Conservation (phyloP, 2,888 invertebrate genomes). For the Lathronympha strigana region DNA sequence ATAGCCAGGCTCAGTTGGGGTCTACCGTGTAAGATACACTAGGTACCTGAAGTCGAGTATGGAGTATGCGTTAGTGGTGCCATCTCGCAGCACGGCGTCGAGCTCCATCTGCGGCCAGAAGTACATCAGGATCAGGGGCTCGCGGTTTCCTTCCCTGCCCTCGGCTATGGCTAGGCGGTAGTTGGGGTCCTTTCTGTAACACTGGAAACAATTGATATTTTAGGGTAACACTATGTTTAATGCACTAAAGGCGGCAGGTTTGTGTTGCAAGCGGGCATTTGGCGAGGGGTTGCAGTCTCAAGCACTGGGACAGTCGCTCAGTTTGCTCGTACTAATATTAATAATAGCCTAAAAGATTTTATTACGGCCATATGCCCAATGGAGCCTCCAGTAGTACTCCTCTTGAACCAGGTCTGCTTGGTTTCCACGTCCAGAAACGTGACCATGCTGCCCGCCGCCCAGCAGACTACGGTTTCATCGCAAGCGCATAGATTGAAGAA, state of each 20-base stretch:
- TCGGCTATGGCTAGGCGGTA: constrained; percentile 93
- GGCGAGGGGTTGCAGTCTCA: no score
- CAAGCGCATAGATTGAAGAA: constrained; percentile 91
- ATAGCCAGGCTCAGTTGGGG: no score
- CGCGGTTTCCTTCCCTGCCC: constrained; percentile 72
- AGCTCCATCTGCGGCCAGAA: constrained; percentile 92
- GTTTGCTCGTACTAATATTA: no score
- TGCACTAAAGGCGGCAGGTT: no score
- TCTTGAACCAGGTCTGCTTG: constrained; percentile 87
- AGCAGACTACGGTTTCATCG: constrained; percentile 89
- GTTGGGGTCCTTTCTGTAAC: constrained; percentile 69
- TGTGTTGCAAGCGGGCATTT: no score
- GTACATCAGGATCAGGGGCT: constrained; percentile 92
- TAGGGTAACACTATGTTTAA: no score
- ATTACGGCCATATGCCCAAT: constrained; percentile 90
- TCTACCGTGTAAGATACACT: constrained; percentile 12
- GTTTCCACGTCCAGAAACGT: constrained; percentile 89
- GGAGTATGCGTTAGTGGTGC: constrained; percentile 89
- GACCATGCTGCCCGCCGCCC: constrained; percentile 92
- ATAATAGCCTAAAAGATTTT: background rate
- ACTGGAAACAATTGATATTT: no score
- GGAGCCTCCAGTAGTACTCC: constrained; percentile 91
- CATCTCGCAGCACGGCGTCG: constrained; percentile 88
- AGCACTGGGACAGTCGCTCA: background rate
- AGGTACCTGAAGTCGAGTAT: constrained; percentile 90